Conservation (phyloP, 2,797 vertebrate genomes). For the Acipenser ruthenus region DNA sequence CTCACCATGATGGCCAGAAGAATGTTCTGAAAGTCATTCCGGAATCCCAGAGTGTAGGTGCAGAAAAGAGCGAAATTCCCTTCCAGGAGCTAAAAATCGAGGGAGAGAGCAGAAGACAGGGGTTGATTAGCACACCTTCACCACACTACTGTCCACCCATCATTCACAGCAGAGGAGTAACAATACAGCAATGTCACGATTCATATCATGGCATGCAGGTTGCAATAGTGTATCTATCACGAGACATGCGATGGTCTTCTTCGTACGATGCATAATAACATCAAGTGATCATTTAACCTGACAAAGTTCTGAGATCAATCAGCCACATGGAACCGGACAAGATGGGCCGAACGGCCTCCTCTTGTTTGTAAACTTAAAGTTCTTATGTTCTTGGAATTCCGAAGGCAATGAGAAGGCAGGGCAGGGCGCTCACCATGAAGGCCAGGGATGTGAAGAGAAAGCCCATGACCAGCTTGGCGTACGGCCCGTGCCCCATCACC, state of each 20-base stretch:
- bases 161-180: no score
- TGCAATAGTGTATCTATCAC: no score
- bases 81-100: constrained; percentile 70
- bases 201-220: no score
- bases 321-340: no score
- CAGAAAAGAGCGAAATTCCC: constrained; percentile 95
- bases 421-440: constrained; percentile 74
- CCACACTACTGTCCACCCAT: no score
- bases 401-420: not conserved
- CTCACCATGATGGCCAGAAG: constrained; percentile 91
- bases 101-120: not conserved
- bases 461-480: constrained; percentile 76
- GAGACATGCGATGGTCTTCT: no score
- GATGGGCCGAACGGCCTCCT: no score
- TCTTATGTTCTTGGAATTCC: not conserved
- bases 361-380: not conserved
- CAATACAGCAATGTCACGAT: no score
- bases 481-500: constrained; percentile 75
- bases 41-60: constrained; percentile 78
- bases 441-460: constrained; percentile 91
- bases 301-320: no score
- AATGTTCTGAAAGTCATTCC: constrained; percentile 83
- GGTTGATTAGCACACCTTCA: not conserved
- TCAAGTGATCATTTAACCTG: no score
- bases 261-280: no score